These are phyloP conservation scores for Cyclargus thomasi DNA, from an alignment of 1,140 invertebrate species.

Conservation along the genomic window DNA sequence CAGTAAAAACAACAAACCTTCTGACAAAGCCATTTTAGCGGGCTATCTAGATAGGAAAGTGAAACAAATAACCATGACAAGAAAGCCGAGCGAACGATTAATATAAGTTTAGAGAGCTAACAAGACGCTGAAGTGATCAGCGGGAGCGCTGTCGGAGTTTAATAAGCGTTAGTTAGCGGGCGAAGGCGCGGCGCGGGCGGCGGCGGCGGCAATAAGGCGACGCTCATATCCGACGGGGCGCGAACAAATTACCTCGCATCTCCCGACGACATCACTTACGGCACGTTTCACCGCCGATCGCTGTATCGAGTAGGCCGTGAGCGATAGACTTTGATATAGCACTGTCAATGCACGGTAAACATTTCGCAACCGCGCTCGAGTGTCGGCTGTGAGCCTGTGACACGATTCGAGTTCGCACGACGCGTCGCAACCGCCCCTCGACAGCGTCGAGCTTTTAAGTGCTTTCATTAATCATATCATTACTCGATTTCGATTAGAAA, in stretches of 20 bases:
- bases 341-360: conserved; percentile 16
- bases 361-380: background rate
- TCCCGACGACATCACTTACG: conserved; percentile 37
- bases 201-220: conserved; percentile 45
- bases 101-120: conserved; percentile 72
- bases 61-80: conserved; percentile 52
- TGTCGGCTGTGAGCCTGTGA: background rate
- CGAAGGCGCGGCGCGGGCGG: conserved; percentile 46
- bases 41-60: conserved; percentile 14
- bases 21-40: conserved; percentile 32
- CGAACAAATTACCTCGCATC: conserved; percentile 50
- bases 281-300: conserved; percentile 30
- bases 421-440: background rate
- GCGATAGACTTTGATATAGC: conserved; percentile 36
- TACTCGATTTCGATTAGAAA: background rate
- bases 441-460: background rate
- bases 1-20: background rate
- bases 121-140: conserved; percentile 72
- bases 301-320: conserved; percentile 45
- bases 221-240: conserved; percentile 63
- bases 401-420: background rate
- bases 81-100: conserved; percentile 56
- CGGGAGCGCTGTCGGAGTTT: conserved; percentile 69
- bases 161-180: conserved; percentile 71
- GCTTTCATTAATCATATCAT: background rate